These are phyloP conservation scores for Sepiola atlantica DNA, from an alignment of 2,888 invertebrate genomes.

Conservation along the genomic window DNA sequence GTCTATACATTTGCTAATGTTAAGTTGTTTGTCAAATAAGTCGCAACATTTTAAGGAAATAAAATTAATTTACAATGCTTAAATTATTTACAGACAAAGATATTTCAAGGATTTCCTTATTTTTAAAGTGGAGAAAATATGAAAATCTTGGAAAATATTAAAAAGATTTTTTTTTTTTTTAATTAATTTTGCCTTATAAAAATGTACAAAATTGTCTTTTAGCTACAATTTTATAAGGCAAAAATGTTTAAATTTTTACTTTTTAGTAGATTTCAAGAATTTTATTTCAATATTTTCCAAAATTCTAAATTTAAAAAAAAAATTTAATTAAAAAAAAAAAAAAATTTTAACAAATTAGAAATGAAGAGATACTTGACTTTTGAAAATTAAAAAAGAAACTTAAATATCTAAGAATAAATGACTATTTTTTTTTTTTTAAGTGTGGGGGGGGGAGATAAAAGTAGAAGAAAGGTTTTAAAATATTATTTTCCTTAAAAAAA, in stretches of 20 bases:
- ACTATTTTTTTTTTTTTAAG: too few relatives aligned
- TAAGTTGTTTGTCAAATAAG: neutral
- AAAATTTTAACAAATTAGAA: too few relatives aligned
- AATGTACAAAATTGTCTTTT: neutral
- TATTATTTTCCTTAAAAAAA: neutral
- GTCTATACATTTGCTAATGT: neutral
- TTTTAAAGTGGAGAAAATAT: neutral
- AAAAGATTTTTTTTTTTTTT: neutral
- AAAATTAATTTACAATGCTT: neutral
- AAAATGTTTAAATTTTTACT: neutral
- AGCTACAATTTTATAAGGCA: neutral
- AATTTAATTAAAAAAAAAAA: neutral
- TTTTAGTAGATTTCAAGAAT: neutral
- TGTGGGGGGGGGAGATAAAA: neutral
- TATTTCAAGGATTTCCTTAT: neutral
- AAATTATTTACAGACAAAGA: neutral
- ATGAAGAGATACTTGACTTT: neutral
- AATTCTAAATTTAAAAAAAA: neutral
- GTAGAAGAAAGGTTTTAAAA: neutral
- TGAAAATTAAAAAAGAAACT: neutral
- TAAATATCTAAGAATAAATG: neutral
- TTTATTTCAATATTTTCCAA: neutral
- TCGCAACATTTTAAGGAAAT: neutral
- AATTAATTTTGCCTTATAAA: neutral
- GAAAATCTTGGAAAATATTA: neutral